Evolutionary conservation across 2,797 vertebrate genomes (phyloP), one percentile per base, ranked within the genome.

Genomic region (Anolis apletophallus): DNA sequence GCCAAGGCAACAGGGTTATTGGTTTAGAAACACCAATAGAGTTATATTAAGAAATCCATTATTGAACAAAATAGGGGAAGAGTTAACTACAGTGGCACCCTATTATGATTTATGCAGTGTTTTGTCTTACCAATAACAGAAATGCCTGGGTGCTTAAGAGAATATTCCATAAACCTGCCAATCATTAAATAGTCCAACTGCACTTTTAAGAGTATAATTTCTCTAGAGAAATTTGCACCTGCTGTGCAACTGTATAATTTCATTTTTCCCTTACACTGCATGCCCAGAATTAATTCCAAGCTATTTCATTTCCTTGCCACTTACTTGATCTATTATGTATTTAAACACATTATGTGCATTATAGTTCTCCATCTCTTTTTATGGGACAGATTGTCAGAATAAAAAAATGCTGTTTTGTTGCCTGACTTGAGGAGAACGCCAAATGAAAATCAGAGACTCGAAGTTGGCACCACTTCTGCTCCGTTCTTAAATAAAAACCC

Each of bases 141-240:
- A 89, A 85, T 79, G 86, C 52, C 64, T 74, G 57, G 68, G 19
- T 86, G 69, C 68, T 86, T 86, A 86, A 86, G 75, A 83, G 84
- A 73, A 34, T 83, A 89, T 86, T 83, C 81, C 80, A 89, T 89
- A 79, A 89, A 89, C 68, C 80, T 86, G 88, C 76, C 84, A 89
- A 89, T 82, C 84, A 86, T 79, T 86, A 86, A 89, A 79, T 34
- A 73, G 80, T 85, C 80, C 75, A 89, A 74, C 80, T 57, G 76
- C 80, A 89, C 75, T 79, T 89, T 86, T 86, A 85, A 89, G 76
- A 74, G 80, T 67, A 57, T 79, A 85, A 89, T 85, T 89, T 89
- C 84, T 85, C 80, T 84, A 78, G 84, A 74, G 76, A 80, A 75
- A 79, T 46, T 57, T 50, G 81, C 57, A 80, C 84, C 80, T 86